Evolutionary conservation across 1,140 invertebrate genomes (phyloP).

Genomic region (Chionoecetes opilio): DNA sequence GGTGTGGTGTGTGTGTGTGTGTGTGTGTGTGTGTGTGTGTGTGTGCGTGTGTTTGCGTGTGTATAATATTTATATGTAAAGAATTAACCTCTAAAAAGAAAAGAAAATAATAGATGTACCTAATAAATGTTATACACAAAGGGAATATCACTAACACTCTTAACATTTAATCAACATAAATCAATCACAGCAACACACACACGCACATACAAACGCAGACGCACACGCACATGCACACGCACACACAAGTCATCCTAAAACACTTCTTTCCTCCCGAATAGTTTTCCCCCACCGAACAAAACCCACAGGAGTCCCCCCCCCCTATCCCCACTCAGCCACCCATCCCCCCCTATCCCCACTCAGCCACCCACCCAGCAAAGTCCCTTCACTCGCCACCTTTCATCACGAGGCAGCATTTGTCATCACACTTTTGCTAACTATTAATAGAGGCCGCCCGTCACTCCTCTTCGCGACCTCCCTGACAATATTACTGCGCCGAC

Average conservation of each 20-base stretch:
- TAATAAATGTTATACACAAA: too few relatives aligned
- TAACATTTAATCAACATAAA: too few relatives aligned
- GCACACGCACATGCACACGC: background rate
- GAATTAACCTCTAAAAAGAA: too few relatives aligned
- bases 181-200: background rate
- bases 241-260: background rate
- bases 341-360: background rate
- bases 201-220: background rate
- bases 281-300: too few relatives aligned
- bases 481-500: background rate
- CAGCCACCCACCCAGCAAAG: background rate
- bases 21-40: slow-evolving; percentile 27
- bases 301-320: background rate
- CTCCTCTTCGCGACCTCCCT: background rate
- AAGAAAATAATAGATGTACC: too few relatives aligned
- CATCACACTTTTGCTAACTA: slow-evolving; percentile 9
- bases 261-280: too few relatives aligned
- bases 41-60: background rate
- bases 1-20: slow-evolving; percentile 17
- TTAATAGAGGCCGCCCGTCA: slow-evolving; percentile 4
- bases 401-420: slow-evolving; percentile 27
- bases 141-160: too few relatives aligned
- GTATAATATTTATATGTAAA: too few relatives aligned
- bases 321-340: background rate
- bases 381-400: background rate